A percentile compares a stretch with the other conserved stretches of the same genome.
Evolutionary conservation across 2,888 invertebrate species (phyloP).

Genomic region (Coenonympha arcania): DNA sequence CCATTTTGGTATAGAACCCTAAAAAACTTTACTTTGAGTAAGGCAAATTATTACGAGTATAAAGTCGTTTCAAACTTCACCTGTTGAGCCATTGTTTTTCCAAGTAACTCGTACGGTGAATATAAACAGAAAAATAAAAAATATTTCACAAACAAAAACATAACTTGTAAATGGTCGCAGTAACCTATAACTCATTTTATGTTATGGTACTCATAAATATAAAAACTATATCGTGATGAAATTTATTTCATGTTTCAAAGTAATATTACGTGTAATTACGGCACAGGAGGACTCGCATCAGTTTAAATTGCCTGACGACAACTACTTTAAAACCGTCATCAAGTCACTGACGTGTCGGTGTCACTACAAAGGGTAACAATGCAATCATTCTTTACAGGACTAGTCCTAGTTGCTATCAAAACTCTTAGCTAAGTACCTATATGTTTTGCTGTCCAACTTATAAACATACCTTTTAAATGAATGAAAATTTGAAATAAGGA

Average conservation of each 20-base stretch:
- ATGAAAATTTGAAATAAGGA: too few relatives aligned
- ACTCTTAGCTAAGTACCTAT: too few relatives aligned
- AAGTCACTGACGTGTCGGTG: background rate
- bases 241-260: background rate
- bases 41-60: background rate
- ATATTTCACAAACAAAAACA: background rate
- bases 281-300: background rate
- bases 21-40: too few relatives aligned
- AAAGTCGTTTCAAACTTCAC: background rate
- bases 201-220: background rate
- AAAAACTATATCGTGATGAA: background rate
- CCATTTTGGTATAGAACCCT: too few relatives aligned
- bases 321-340: background rate
- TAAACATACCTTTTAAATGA: too few relatives aligned
- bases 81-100: background rate
- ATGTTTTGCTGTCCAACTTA: too few relatives aligned
- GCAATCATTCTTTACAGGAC: background rate
- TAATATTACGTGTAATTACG: background rate
- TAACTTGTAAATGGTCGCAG: background rate
- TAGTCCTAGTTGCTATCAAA: background rate
- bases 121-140: background rate
- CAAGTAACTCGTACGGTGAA: background rate
- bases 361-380: background rate
- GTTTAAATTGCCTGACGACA: background rate
- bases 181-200: too few relatives aligned